Conservation (phyloP, 2,113 vertebrate species). For the Lophius piscatorius region DNA sequence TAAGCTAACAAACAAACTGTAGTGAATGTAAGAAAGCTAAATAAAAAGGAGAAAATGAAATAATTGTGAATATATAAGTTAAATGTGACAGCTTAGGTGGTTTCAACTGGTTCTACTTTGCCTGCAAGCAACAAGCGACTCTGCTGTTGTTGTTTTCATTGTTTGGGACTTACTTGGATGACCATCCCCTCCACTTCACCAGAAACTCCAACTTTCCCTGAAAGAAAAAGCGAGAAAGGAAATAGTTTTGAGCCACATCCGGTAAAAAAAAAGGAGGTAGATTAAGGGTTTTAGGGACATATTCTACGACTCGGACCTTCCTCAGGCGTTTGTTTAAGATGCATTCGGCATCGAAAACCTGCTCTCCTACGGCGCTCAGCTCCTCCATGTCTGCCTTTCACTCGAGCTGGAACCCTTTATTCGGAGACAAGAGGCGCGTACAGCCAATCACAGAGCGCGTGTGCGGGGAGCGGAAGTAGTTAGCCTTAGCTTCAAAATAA, state of each 20-base stretch:
- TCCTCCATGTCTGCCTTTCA: constrained; percentile 90
- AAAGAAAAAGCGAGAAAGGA: constrained; percentile 22
- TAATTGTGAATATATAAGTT: too few relatives aligned
- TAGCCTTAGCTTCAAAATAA: constrained; percentile 17
- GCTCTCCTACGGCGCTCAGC: constrained; percentile 92
- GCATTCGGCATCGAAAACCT: constrained; percentile 97
- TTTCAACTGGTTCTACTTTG: constrained; percentile 26
- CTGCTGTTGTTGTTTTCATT: constrained; percentile 80
- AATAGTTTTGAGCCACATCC: neutral
- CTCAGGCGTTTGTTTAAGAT: constrained; percentile 91
- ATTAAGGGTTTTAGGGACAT: too few relatives aligned
- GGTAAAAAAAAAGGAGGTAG: too few relatives aligned
- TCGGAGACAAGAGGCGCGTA: constrained; percentile 3
- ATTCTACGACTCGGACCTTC: constrained; percentile 86
- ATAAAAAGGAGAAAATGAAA: too few relatives aligned
- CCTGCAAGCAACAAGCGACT: constrained; percentile 65
- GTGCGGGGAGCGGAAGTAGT: constrained; percentile 14
- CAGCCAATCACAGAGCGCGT: neutral
- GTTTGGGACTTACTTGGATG: constrained; percentile 93
- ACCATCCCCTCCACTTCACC: constrained; percentile 98
- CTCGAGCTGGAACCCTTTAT: constrained; percentile 44
- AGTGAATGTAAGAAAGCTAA: too few relatives aligned
- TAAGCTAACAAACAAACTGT: too few relatives aligned
- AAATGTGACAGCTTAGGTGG: too few relatives aligned
- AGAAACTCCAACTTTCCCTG: constrained; percentile 97